phyloP scores from a whole-genome alignment of 2,888 invertebrate species.

The Atrina japonica region DNA sequence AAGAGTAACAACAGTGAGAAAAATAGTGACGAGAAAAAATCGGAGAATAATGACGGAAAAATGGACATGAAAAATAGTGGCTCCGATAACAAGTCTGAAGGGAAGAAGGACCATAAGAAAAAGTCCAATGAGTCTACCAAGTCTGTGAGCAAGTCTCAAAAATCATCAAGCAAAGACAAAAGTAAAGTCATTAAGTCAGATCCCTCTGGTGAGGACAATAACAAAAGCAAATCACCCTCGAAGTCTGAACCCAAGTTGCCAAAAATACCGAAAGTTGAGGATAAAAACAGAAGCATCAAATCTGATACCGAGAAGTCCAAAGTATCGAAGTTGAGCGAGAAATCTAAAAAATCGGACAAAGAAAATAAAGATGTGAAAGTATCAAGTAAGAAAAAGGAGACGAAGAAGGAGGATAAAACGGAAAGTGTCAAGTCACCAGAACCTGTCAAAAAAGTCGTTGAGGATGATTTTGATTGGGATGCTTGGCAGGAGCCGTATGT shows the following conservation, averaged over 20 bases:
- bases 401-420: constrained; percentile 43
- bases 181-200: constrained; percentile 5
- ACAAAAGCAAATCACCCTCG: constrained; percentile 30
- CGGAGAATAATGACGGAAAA: constrained; percentile 26
- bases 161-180: constrained; percentile 18
- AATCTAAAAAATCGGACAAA: constrained; percentile 41
- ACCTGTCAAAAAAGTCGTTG: constrained; percentile 42
- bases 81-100: constrained; percentile 33
- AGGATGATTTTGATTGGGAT: constrained; percentile 55
- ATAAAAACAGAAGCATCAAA: constrained; percentile 50
- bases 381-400: constrained; percentile 42
- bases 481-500: constrained; percentile 88
- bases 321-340: constrained; percentile 25
- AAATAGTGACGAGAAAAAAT: constrained; percentile 19
- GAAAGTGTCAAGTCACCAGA: constrained; percentile 51
- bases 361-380: constrained; percentile 44
- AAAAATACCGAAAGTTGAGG: constrained; percentile 28
- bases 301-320: constrained; percentile 42
- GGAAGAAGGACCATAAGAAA: constrained; percentile 30
- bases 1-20: not conserved
- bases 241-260: constrained; percentile 20
- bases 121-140: constrained; percentile 44
- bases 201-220: constrained; percentile 10
- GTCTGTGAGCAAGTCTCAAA: constrained; percentile 32
- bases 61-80: constrained; percentile 18